These are phyloP conservation scores for Athalia rosae DNA, from an alignment of 2,888 invertebrate genomes.

Conservation along the genomic window DNA sequence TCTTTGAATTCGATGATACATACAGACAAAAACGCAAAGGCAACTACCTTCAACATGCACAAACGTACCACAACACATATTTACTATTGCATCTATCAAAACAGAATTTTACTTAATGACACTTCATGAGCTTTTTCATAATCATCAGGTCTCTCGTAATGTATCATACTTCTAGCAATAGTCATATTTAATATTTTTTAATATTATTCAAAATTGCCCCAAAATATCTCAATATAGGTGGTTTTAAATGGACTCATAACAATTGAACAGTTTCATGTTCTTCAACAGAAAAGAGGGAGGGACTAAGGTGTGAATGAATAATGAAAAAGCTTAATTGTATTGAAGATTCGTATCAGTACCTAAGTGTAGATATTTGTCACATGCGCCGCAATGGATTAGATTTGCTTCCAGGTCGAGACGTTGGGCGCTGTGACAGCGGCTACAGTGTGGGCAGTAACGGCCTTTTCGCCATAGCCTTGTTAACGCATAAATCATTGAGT, in stretches of 20 bases:
- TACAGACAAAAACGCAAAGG: background rate
- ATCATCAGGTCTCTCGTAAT: background rate
- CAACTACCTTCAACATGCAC: conserved; percentile 13
- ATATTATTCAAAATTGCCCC: background rate
- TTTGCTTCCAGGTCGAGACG: conserved; percentile 79
- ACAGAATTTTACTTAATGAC: background rate
- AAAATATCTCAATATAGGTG: background rate
- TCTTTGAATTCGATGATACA: background rate
- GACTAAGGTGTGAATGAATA: conserved; percentile 6
- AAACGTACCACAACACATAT: conserved; percentile 16
- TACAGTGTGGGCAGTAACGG: conserved; percentile 83
- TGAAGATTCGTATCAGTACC: conserved; percentile 71
- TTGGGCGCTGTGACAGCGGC: conserved; percentile 81
- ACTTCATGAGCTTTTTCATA: conserved; percentile 34
- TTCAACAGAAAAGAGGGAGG: conserved; percentile 9
- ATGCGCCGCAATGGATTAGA: conserved; percentile 75
- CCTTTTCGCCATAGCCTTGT: conserved; percentile 83
- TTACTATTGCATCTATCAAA: conserved; percentile 24
- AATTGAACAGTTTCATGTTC: conserved; percentile 5
- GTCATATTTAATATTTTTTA: background rate
- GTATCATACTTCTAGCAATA: background rate
- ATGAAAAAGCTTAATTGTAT: conserved; percentile 55
- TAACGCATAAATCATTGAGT: conserved; percentile 61
- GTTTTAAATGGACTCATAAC: background rate
- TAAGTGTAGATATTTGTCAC: conserved; percentile 76